Conservation (phyloP, 2,888 invertebrate species). For the Phalera bucephala region DNA sequence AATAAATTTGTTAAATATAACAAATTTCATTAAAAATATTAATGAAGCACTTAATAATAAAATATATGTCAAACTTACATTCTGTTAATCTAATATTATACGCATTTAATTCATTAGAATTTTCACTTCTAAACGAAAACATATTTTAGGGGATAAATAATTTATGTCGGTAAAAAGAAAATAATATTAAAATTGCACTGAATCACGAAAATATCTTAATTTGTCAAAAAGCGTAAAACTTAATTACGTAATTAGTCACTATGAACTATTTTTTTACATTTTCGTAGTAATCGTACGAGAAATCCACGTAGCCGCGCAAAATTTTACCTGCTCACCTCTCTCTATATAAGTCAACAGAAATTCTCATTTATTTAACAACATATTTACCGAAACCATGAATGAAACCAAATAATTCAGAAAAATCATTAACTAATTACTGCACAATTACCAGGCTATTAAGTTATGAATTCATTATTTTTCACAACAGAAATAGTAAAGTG, state of each 20-base stretch:
- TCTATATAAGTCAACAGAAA: constrained; percentile 42
- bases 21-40: no score
- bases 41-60: no score
- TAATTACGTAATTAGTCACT: constrained; percentile 19
- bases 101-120: constrained; percentile 47
- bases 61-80: constrained; percentile 61
- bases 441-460: constrained; percentile 31
- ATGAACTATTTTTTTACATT: constrained; percentile 20
- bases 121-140: constrained; percentile 63
- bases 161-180: no score
- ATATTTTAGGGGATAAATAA: constrained; percentile 39
- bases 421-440: constrained; percentile 54
- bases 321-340: constrained; percentile 27
- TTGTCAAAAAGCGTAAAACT: background rate
- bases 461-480: constrained; percentile 41
- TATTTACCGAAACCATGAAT: constrained; percentile 11
- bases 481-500: constrained; percentile 57
- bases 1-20: no score
- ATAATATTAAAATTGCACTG: no score
- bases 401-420: constrained; percentile 31
- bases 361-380: constrained; percentile 41
- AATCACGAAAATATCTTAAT: background rate
- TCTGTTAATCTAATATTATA: constrained; percentile 60
- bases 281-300: constrained; percentile 20
- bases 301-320: constrained; percentile 57